Evolutionary conservation across 35 echinoderm and acorn worm species (phyloP).

Genomic region (Lytechinus variegatus): DNA sequence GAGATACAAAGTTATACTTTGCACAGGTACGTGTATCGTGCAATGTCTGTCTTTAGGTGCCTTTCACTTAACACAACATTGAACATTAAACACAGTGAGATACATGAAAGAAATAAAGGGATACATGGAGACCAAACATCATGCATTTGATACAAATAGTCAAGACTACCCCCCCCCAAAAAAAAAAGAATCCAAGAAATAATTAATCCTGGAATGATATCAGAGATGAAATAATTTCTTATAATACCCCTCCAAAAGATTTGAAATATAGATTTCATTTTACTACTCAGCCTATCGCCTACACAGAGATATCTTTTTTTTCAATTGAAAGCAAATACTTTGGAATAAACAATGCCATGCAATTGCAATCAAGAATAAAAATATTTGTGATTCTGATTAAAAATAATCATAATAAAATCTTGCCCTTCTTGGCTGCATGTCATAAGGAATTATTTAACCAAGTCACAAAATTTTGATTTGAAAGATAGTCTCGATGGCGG

Average conservation of each 20-base stretch:
- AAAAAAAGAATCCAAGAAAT: background rate
- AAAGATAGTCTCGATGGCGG: background rate
- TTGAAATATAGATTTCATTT: background rate
- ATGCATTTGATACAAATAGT: background rate
- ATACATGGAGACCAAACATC: background rate
- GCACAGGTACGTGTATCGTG: background rate
- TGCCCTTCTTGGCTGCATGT: background rate
- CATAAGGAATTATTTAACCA: background rate
- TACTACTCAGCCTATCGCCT: background rate
- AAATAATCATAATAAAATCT: background rate
- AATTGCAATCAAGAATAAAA: background rate
- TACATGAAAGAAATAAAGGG: background rate
- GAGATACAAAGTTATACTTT: background rate
- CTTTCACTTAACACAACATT: background rate
- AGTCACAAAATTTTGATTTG: background rate
- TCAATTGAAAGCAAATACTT: background rate
- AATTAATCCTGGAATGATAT: no score
- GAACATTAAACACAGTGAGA: background rate
- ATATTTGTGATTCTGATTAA: background rate
- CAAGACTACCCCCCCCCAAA: background rate
- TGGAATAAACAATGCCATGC: background rate
- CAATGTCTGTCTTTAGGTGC: background rate
- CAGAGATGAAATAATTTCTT: no score
- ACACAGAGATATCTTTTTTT: background rate
- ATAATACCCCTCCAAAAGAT: background rate